Conservation (phyloP, 2,113 vertebrate species). For the Pteronura brasiliensis region DNA sequence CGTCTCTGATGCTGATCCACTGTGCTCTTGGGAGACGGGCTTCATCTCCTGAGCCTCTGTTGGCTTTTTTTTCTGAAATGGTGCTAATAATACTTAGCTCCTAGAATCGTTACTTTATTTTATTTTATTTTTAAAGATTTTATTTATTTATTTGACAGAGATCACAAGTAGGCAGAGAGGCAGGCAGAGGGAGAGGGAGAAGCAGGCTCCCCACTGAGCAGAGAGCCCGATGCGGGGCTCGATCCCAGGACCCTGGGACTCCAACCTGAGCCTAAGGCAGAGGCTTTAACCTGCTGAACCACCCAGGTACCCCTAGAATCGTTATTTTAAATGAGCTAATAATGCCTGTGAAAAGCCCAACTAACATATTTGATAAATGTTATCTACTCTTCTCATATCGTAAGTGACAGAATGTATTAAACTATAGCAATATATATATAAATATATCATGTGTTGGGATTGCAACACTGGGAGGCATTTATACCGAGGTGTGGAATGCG, state of each 20-base stretch:
- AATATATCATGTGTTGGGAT: background rate
- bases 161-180: no score
- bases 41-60: background rate
- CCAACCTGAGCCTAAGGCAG: no score
- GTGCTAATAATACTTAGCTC: background rate
- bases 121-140: no score
- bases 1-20: background rate
- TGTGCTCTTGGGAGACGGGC: fast-evolving
- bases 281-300: no score
- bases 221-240: no score
- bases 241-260: no score
- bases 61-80: background rate
- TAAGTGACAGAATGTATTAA: background rate
- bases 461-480: background rate
- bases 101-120: background rate
- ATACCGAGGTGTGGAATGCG: background rate
- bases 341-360: background rate
- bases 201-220: no score
- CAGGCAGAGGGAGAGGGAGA: no score
- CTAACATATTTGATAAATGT: background rate
- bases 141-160: no score
- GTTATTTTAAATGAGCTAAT: background rate
- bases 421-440: background rate
- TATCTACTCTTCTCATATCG: background rate
- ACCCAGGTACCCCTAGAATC: background rate